Base-by-base conservation (phyloP, 2,113 vertebrate species). In the Galbula dea region DNA sequence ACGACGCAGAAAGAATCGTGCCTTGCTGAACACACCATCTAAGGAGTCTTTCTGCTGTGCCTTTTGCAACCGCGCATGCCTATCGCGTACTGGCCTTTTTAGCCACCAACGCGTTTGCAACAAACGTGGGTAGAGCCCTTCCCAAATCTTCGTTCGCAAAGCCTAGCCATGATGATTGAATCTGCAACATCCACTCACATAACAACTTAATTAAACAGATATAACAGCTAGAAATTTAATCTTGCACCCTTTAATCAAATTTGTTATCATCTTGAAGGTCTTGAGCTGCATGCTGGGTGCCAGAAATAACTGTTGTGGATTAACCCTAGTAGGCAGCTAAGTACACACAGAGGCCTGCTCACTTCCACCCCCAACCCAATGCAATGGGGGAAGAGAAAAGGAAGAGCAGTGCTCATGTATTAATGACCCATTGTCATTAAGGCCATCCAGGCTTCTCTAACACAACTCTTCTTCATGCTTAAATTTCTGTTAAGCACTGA, bases 331-430 rank as follows among this genome's bases (percentile, higher is more conserved):
- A 76, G 16, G 10, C 16, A 79, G 39, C 39, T 58, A 45, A 71
- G 24, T 10, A 65, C 5, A 55, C 10, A 37, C 16, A 75, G 19
- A 19, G 6, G 1, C 30, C 10, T 0, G 0, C 34, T 55, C 17
- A 26, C 12, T 65, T 30, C 4, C 18, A 12, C 2, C 2, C 2
- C 10, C 30, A 41, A 10, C 6, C 15, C n/a, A n/a, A n/a, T n/a
- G n/a, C n/a, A 24, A 51, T 62, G 12, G 6, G 57, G 15, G 30
- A 92, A 75, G 6, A 82, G 32, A 17, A 89, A 66, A 57, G 7
- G 13, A 61, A 86, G 36, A 62, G 14, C n/a, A 34, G 8, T 54
- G n/a, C 15, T 34, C 61, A 2, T 39, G 10, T 39, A 15, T 57
- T n/a, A 24, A 7, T 46, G 45, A 26, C 37, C 32, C 30, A 11